A percentile compares a stretch with the other conserved stretches of the same genome.
These are phyloP conservation scores for Apodemus sylvaticus DNA, from an alignment of 2,113 vertebrate species.

Conservation along the genomic window DNA sequence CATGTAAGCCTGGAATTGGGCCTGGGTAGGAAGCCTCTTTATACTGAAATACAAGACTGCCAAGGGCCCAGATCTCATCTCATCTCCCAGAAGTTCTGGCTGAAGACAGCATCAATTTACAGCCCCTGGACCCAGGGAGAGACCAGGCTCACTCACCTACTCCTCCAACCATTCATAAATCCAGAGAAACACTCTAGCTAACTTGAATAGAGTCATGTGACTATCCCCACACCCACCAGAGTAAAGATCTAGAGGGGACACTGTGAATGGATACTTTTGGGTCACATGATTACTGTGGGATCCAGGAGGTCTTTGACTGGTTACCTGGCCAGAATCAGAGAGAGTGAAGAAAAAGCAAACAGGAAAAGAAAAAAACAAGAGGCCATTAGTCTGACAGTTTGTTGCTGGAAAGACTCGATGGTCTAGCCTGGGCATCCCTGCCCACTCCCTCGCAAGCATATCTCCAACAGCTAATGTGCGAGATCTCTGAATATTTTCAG, in stretches of 20 bases:
- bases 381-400: not conserved
- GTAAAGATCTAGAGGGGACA: not conserved
- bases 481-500: not conserved
- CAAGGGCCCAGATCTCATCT: not conserved
- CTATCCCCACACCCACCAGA: not conserved
- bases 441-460: not conserved
- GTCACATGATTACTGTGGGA: not conserved
- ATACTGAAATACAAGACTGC: not conserved
- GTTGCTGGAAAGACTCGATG: fast-evolving
- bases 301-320: not conserved
- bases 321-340: not conserved
- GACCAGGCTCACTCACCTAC: not conserved
- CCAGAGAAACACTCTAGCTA: not conserved
- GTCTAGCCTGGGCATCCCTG: not conserved
- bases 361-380: not conserved
- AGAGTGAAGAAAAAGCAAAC: not conserved
- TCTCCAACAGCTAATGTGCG: too few species aligned
- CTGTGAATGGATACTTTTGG: constrained; percentile 3
- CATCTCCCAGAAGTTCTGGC: not conserved
- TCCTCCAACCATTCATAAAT: not conserved
- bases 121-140: not conserved
- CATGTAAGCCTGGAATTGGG: not conserved
- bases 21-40: not conserved
- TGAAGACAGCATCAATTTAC: not conserved
- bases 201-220: not conserved